Evolutionary conservation across 1,140 invertebrate genomes (phyloP).

Genomic region (Cherax destructor): DNA sequence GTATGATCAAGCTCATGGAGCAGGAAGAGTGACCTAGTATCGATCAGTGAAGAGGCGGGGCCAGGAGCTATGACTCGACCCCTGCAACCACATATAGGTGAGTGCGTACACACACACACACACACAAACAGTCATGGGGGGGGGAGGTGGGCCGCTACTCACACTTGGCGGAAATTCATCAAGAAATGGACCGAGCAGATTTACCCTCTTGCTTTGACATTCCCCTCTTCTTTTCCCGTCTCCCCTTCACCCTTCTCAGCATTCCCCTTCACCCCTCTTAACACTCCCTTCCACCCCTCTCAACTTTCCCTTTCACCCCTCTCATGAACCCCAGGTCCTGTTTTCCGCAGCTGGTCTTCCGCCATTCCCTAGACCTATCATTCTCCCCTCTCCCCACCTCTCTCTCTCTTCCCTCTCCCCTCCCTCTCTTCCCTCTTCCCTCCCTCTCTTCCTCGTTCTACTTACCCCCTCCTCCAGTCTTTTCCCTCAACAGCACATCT

Average conservation of each 20-base stretch:
- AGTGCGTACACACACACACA: too few relatives aligned
- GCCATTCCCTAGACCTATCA: not conserved
- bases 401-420: not conserved
- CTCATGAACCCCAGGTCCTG: not conserved
- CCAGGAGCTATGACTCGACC: too few relatives aligned
- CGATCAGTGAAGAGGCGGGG: too few relatives aligned
- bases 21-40: too few relatives aligned
- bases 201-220: not conserved
- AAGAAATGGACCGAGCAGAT: not conserved
- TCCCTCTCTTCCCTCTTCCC: not conserved
- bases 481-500: not conserved
- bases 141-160: too few relatives aligned
- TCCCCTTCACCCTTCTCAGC: not conserved
- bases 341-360: too few relatives aligned
- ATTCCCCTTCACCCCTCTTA: not conserved
- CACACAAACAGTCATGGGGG: too few relatives aligned
- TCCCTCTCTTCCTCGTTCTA: not conserved
- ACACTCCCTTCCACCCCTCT: not conserved
- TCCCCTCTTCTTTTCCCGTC: not conserved
- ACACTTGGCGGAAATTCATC: not conserved
- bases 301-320: not conserved
- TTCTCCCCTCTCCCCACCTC: not conserved
- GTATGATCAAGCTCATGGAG: too few relatives aligned
- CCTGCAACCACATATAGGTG: too few relatives aligned
- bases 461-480: not conserved